Base-by-base conservation (phyloP, 2,797 vertebrate species). In the Macropus fuliginosus region DNA sequence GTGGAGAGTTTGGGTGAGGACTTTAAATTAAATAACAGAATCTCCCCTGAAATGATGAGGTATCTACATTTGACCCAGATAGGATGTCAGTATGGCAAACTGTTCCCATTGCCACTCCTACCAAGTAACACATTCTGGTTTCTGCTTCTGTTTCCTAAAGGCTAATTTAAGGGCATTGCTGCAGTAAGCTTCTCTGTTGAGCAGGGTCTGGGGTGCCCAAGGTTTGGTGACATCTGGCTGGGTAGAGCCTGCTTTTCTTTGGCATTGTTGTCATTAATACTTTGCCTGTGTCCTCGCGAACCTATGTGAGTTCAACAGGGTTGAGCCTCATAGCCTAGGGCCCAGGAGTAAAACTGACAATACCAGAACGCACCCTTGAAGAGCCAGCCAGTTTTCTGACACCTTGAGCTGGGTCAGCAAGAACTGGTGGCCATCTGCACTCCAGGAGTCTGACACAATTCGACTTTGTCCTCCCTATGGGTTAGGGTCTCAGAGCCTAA, bases 341-440 rank as follows among this genome's bases (percentile, higher is more conserved):
- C 5, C 21, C 11, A 1, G 90, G 29, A 14, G 56, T 27, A 27
- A 24, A 1, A 27, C 21, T 81, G 21, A 27, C 27, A 8, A 9
- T 27, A 24, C 9, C 21, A 81, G 21, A 81, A 81, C 40, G 46
- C 21, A 81, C 74, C 3, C 40, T 40, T 46, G 74, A 81, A 81
- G 18, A 81, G 74, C 40, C 74, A 24, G 74, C 21, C 40, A 46
- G 74, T 81, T 46, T 81, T 46, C 40, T 81, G 74, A 27, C 92
- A 54, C 92, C 66, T 55, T 34, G 87, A 93, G 40, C 18, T 81
- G 34, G 24, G 54, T 54, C 55, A 27, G 40, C 40, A 21, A 81
- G 54, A 16, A 14, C 28, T 3, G 0, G 0, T 81, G 29, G 31
- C 5, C 57, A 34, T 4, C 29, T 29, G 11, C 0, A 4, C 34